These are phyloP conservation scores for Stichodactyla mertensii DNA, from an alignment of 64 coral and sea anemone species.

Conservation along the genomic window DNA sequence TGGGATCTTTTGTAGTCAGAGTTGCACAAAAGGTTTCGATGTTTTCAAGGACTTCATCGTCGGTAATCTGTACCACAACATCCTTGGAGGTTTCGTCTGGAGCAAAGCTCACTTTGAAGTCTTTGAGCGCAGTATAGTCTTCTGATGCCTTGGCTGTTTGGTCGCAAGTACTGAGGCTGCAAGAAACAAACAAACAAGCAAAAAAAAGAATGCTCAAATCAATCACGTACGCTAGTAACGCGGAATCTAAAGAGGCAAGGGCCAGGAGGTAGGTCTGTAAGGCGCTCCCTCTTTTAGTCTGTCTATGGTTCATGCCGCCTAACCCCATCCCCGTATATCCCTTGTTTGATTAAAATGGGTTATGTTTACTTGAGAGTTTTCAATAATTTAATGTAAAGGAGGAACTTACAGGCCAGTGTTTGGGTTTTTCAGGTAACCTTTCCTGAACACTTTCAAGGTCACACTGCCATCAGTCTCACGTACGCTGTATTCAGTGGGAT, in stretches of 20 bases:
- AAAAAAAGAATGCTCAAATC: background rate
- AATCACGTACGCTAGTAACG: too few species aligned
- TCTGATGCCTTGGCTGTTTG: background rate
- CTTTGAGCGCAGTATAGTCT: background rate
- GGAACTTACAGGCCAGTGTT: background rate
- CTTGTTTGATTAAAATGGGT: too few species aligned
- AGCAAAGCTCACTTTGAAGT: background rate
- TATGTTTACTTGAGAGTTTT: too few species aligned
- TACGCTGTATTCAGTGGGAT: background rate
- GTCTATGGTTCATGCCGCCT: too few species aligned
- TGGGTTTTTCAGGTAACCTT: background rate
- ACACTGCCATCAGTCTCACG: constrained; percentile 9
- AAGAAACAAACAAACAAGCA: too few species aligned
- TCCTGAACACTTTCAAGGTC: background rate
- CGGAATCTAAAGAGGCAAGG: too few species aligned
- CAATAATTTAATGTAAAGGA: too few species aligned
- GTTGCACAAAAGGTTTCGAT: background rate
- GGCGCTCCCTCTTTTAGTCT: too few species aligned
- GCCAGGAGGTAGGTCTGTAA: too few species aligned
- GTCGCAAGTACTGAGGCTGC: background rate
- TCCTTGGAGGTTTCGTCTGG: background rate
- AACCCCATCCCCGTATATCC: too few species aligned
- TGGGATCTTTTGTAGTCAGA: background rate
- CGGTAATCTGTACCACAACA: background rate
- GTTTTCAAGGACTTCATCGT: background rate